Evolutionary conservation across 2,797 vertebrate genomes (phyloP).

Genomic region (Cephalopachus bancanus): DNA sequence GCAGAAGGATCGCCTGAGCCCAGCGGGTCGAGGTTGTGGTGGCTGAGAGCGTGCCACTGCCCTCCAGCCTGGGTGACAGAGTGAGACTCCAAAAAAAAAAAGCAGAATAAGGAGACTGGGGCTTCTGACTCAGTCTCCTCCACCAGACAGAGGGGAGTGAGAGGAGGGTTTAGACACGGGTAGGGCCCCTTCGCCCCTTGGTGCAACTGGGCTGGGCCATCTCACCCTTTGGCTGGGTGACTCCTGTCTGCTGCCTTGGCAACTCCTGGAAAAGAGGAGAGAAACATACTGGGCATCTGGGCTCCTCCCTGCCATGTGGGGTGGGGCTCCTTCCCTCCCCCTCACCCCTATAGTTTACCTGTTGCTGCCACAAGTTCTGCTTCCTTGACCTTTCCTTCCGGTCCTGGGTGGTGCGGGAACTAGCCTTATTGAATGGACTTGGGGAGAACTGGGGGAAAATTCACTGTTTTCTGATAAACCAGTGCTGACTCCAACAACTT

Average conservation of each 20-base stretch:
- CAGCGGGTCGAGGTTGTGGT: too few species aligned
- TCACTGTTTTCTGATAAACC: neutral
- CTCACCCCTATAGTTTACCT: neutral
- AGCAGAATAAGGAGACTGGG: too few species aligned
- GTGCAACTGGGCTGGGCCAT: slow-evolving; percentile 41
- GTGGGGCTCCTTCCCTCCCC: too few species aligned
- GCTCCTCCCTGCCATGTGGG: fast-evolving
- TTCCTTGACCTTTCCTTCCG: neutral
- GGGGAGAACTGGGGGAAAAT: neutral
- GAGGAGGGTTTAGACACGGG: slow-evolving; percentile 39
- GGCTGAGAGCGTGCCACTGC: too few species aligned
- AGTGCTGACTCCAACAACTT: neutral
- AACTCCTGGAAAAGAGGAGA: slow-evolving; percentile 75
- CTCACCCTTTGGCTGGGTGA: slow-evolving; percentile 65
- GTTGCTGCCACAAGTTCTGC: neutral
- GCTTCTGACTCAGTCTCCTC: neutral
- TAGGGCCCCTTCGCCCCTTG: slow-evolving; percentile 59
- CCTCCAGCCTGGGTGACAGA: too few species aligned
- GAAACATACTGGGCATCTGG: neutral
- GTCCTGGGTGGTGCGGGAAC: neutral
- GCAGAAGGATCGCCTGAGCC: too few species aligned
- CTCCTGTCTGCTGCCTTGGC: slow-evolving; percentile 71
- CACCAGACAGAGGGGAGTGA: slow-evolving; percentile 44
- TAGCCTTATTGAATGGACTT: neutral
- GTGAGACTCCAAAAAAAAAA: too few species aligned